phyloP scores from a whole-genome alignment of 2,797 vertebrate species.

The Gallinago stenura region DNA sequence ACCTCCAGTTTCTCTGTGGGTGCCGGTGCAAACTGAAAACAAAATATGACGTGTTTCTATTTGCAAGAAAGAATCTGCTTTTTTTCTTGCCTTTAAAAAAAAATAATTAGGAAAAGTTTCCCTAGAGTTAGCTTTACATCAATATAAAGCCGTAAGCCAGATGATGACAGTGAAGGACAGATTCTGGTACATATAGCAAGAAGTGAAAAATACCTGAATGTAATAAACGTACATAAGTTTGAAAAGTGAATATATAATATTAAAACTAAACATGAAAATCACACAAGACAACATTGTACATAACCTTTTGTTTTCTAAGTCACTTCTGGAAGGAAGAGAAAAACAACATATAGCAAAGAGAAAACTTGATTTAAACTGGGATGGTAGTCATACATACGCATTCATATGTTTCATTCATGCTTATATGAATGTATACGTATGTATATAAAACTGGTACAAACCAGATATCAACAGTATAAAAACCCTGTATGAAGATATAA shows the following conservation, averaged over 20 bases:
- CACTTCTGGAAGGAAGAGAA: background rate
- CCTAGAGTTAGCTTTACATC: background rate
- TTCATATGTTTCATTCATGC: background rate
- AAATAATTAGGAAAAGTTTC: background rate
- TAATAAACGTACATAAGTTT: accelerated
- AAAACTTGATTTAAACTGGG: background rate
- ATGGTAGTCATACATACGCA: background rate
- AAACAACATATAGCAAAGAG: background rate
- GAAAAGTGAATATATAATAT: background rate
- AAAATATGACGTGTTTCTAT: background rate
- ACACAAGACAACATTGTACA: background rate
- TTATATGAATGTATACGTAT: accelerated
- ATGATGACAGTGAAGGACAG: background rate
- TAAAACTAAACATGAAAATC: background rate
- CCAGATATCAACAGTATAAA: accelerated
- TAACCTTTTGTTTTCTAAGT: background rate
- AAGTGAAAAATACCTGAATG: background rate
- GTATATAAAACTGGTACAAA: background rate
- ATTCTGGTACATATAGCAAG: background rate
- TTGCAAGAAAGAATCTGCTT: background rate
- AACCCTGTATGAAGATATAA: background rate
- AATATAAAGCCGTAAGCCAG: background rate
- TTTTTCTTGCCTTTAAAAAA: accelerated
- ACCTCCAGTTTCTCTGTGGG: background rate
- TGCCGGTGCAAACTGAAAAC: background rate